A percentile compares a stretch with the other conserved stretches of the same genome.
Evolutionary conservation across 2,888 invertebrate genomes (phyloP).

Genomic region (Drosophila demipolita): DNA sequence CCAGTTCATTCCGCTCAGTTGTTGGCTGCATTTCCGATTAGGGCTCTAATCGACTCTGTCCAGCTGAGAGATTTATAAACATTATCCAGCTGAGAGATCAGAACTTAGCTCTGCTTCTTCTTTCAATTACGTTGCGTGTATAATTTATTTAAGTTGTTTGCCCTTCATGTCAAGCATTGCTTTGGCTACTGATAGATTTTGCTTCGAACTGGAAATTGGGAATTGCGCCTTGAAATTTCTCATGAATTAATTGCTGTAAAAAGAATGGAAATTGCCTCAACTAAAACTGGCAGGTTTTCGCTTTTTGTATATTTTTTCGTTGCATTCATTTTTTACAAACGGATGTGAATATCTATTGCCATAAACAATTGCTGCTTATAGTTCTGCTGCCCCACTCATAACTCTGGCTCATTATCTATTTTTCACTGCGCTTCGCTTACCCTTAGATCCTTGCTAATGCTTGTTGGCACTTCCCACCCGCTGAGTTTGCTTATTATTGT

Average conservation of each 20-base stretch:
- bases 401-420: constrained; percentile 21
- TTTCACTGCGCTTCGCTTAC: constrained; percentile 26
- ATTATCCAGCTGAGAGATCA: constrained; percentile 17
- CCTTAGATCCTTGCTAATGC: constrained; percentile 7
- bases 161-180: background rate
- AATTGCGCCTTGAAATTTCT: background rate
- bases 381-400: background rate
- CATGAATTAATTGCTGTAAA: background rate
- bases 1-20: constrained; percentile 48
- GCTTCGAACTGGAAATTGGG: background rate
- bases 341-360: constrained; percentile 6
- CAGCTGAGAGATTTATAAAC: constrained; percentile 29
- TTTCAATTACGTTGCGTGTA: background rate
- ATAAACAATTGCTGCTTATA: constrained; percentile 15
- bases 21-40: constrained; percentile 34
- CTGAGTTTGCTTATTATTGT: constrained; percentile 62
- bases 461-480: constrained; percentile 31
- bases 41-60: constrained; percentile 41
- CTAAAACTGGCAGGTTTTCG: no score
- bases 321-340: background rate
- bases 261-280: background rate
- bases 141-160: background rate
- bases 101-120: background rate
- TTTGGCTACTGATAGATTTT: background rate
- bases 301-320: background rate